Conservation (phyloP, 2,888 invertebrate genomes). For the Coecobrya sp. region DNA sequence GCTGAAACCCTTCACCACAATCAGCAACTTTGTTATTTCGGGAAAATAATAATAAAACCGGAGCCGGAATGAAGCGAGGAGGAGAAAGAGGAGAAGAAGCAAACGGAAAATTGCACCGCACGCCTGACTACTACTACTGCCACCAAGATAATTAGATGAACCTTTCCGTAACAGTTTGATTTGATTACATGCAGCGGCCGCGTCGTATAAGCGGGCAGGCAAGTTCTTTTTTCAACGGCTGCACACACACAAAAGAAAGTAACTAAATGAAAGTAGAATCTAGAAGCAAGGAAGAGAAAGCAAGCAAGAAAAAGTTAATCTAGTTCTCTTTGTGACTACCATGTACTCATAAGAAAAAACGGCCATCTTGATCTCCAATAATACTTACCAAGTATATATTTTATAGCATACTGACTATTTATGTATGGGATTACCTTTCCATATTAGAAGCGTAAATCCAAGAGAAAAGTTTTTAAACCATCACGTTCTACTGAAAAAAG, state of each 20-base stretch:
- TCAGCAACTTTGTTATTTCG: slow-evolving; percentile 43
- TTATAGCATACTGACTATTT: slow-evolving; percentile 1
- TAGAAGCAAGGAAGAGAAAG: not conserved
- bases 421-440: not conserved
- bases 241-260: slow-evolving; percentile 6
- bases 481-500: slow-evolving; percentile 17
- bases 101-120: slow-evolving; percentile 8
- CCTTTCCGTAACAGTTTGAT: slow-evolving; percentile 61
- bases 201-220: not conserved
- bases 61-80: not conserved
- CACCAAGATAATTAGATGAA: slow-evolving; percentile 52
- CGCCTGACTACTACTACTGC: slow-evolving; percentile 30
- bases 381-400: not conserved
- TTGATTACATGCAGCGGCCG: slow-evolving; percentile 17
- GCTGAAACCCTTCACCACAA: slow-evolving; percentile 39
- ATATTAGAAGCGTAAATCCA: slow-evolving; percentile 14
- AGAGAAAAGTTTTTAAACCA: slow-evolving; percentile 22
- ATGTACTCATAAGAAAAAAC: not conserved
- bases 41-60: not conserved
- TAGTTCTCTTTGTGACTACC: slow-evolving; percentile 19
- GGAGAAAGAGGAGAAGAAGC: not conserved
- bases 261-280: slow-evolving; percentile 5
- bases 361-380: not conserved
- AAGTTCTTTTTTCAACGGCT: slow-evolving; percentile 26
- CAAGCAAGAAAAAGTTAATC: slow-evolving; percentile 24